Evolutionary conservation across 1,140 invertebrate genomes (phyloP).

Genomic region (Pseudomyrmex gracilis): DNA sequence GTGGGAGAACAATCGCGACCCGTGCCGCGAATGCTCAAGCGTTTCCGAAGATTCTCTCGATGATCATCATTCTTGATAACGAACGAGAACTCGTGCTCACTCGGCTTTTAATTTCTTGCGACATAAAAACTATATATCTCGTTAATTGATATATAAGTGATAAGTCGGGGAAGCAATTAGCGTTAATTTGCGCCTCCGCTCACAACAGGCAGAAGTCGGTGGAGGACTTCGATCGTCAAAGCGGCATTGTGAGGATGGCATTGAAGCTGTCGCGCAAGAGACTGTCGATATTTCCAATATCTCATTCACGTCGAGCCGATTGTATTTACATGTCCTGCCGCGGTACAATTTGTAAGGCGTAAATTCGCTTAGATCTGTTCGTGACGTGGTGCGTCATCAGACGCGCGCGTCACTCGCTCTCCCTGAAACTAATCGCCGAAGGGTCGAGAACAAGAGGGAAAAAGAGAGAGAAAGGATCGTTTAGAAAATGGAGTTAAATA

Average conservation of each 20-base stretch:
- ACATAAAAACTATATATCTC: not conserved
- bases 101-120: too few relatives aligned
- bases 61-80: conserved; percentile 50
- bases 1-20: conserved; percentile 67
- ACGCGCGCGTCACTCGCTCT: not conserved
- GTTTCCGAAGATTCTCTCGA: conserved; percentile 35
- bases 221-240: conserved; percentile 51
- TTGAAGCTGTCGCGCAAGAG: conserved; percentile 30
- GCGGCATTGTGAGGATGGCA: conserved; percentile 18
- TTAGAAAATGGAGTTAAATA: conserved; percentile 71
- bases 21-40: conserved; percentile 76
- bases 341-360: conserved; percentile 60
- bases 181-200: conserved; percentile 20
- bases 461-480: conserved; percentile 32
- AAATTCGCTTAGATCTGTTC: conserved; percentile 68
- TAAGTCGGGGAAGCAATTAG: conserved; percentile 22
- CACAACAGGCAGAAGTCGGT: not conserved
- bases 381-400: conserved; percentile 30
- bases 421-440: conserved; percentile 54
- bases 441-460: conserved; percentile 29
- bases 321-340: conserved; percentile 46
- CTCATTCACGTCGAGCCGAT: conserved; percentile 18
- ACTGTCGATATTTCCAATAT: conserved; percentile 66
- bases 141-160: not conserved
- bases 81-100: conserved; percentile 7